Percentiles rank a stretch among this genome's conserved stretches.
Conservation (phyloP, 1,140 invertebrate genomes). For the Drosophila mauritiana region DNA sequence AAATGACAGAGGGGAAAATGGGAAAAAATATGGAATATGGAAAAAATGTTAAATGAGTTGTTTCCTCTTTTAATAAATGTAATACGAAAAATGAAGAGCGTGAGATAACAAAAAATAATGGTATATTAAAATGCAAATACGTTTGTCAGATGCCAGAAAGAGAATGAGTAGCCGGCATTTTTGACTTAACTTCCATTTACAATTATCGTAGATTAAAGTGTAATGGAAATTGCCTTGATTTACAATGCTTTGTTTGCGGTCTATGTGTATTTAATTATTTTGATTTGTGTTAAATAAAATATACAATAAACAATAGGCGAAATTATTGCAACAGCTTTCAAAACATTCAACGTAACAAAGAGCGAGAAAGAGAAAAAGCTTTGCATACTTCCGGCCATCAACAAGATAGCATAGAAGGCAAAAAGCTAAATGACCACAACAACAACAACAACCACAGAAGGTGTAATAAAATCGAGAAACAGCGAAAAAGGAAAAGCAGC, state of each 20-base stretch:
- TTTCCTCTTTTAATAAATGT: conserved; percentile 65
- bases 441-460: conserved; percentile 1
- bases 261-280: background rate
- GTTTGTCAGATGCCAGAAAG: background rate
- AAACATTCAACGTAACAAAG: conserved; percentile 68
- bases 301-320: conserved; percentile 42
- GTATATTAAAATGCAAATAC: conserved; percentile 28
- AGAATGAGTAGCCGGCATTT: background rate
- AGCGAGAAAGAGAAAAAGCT: conserved; percentile 27
- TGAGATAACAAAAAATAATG: background rate
- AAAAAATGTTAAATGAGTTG: conserved; percentile 67
- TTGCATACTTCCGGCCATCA: conserved; percentile 51
- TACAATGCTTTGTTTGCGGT: conserved; percentile 21
- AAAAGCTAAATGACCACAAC: conserved; percentile 26
- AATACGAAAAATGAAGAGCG: conserved; percentile 7
- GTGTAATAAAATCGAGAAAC: conserved; percentile 10
- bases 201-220: conserved; percentile 1
- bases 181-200: background rate
- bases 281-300: conserved; percentile 11
- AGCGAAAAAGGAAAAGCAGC: conserved; percentile 16
- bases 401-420: conserved; percentile 36
- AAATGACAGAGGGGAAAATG: conserved; percentile 27
- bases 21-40: conserved; percentile 39
- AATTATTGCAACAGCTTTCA: conserved; percentile 40
- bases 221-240: conserved; percentile 30